Conservation (phyloP, 2,888 invertebrate genomes). For the Listrodromus nycthemerus region DNA sequence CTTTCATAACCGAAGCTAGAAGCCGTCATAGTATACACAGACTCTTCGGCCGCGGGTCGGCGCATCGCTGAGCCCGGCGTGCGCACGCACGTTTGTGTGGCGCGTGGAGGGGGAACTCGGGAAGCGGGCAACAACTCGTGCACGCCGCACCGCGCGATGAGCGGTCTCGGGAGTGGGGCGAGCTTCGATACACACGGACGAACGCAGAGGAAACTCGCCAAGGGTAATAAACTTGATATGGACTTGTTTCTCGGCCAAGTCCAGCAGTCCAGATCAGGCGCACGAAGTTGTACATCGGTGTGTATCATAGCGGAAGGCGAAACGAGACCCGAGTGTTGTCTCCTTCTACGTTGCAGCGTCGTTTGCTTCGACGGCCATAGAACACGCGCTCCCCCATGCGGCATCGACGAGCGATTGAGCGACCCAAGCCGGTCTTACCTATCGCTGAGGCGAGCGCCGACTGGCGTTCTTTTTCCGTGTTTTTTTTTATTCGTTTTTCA, state of each 20-base stretch:
- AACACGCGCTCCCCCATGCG: neutral
- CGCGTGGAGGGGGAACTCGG: neutral
- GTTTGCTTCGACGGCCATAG: neutral
- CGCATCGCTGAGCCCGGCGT: constrained; percentile 3
- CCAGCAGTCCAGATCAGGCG: constrained; percentile 39
- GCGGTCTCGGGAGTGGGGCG: neutral
- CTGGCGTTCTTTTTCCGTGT: neutral
- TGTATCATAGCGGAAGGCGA: constrained; percentile 23
- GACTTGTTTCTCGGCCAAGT: constrained; percentile 65
- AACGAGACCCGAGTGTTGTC: constrained; percentile 30
- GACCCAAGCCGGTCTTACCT: constrained; percentile 2
- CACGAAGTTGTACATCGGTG: constrained; percentile 33
- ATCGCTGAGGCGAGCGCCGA: neutral
- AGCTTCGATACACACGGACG: neutral
- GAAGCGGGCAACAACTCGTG: constrained; percentile 33
- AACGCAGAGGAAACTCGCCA: neutral
- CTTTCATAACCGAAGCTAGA: constrained; percentile 54
- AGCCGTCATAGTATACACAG: constrained; percentile 29
- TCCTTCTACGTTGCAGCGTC: neutral
- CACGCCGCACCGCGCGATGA: constrained; percentile 10
- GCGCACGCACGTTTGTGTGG: constrained; percentile 19
- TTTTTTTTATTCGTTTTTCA: neutral
- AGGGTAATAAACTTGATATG: constrained; percentile 57
- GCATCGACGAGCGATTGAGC: constrained; percentile 8
- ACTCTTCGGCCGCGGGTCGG: constrained; percentile 28